These are phyloP conservation scores for Conus canariensis DNA, from an alignment of 2,888 invertebrate species.

Conservation along the genomic window DNA sequence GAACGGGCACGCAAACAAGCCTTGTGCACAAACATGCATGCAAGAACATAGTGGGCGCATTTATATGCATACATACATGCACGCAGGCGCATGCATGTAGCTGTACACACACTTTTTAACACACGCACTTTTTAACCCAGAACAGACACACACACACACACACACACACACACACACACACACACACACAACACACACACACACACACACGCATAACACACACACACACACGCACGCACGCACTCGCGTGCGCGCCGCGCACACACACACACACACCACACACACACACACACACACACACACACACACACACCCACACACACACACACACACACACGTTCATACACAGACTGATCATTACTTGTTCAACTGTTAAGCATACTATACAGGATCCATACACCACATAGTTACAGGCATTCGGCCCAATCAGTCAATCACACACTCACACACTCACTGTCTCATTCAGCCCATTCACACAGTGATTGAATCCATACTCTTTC, in stretches of 20 bases:
- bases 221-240: neutral
- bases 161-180: slow-evolving; percentile 21
- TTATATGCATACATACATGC: neutral
- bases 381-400: too few relatives aligned
- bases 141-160: neutral
- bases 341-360: neutral
- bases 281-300: slow-evolving; percentile 18
- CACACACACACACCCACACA: slow-evolving; percentile 4
- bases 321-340: neutral
- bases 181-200: slow-evolving; percentile 23
- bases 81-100: neutral
- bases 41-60: too few relatives aligned
- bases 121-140: too few relatives aligned
- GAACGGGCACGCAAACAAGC: too few relatives aligned
- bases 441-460: neutral
- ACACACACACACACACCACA: slow-evolving; percentile 4
- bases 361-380: too few relatives aligned
- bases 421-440: neutral
- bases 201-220: neutral
- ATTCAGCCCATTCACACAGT: too few relatives aligned
- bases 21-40: neutral
- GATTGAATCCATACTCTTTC: too few relatives aligned
- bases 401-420: too few relatives aligned
- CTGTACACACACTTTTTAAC: neutral
- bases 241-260: neutral